A percentile compares a stretch with the other conserved stretches of the same genome.
Evolutionary conservation across 2,113 vertebrate species (phyloP).

Genomic region (Globicephala melas): DNA sequence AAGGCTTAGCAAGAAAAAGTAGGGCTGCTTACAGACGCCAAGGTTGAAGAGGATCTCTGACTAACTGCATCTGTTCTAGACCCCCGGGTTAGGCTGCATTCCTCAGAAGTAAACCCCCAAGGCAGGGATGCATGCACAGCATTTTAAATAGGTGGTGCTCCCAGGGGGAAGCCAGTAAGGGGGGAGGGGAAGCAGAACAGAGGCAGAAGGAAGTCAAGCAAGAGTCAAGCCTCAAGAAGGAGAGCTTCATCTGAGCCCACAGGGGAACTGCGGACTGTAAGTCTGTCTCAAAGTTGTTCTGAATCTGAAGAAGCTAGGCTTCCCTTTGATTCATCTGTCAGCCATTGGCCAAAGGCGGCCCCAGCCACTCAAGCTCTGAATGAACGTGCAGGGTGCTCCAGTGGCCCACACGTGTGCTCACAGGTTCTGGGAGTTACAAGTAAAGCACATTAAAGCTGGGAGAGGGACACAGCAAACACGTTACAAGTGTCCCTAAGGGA

Average conservation of each 20-base stretch:
- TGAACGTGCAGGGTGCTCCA: neutral
- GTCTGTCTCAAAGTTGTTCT: neutral
- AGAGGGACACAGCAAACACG: neutral
- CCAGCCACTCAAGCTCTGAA: neutral
- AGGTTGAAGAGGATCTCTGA: neutral
- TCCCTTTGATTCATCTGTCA: neutral
- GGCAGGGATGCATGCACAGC: neutral
- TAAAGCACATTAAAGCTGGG: neutral
- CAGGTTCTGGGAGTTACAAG: neutral
- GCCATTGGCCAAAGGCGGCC: neutral
- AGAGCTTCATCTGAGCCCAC: neutral
- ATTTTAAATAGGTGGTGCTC: neutral
- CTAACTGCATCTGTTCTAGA: neutral
- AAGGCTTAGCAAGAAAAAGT: neutral
- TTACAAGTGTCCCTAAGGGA: neutral
- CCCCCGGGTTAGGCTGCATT: neutral
- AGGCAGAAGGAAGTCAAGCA: neutral
- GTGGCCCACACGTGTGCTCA: neutral
- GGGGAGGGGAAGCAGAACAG: neutral
- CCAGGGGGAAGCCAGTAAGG: accelerated
- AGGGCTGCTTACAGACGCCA: neutral
- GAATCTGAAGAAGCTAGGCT: neutral
- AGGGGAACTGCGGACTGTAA: neutral
- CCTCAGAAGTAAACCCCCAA: neutral
- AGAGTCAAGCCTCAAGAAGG: neutral